These are phyloP conservation scores for Gonatopus flavifemur DNA, from an alignment of 1,140 invertebrate species.

Conservation along the genomic window DNA sequence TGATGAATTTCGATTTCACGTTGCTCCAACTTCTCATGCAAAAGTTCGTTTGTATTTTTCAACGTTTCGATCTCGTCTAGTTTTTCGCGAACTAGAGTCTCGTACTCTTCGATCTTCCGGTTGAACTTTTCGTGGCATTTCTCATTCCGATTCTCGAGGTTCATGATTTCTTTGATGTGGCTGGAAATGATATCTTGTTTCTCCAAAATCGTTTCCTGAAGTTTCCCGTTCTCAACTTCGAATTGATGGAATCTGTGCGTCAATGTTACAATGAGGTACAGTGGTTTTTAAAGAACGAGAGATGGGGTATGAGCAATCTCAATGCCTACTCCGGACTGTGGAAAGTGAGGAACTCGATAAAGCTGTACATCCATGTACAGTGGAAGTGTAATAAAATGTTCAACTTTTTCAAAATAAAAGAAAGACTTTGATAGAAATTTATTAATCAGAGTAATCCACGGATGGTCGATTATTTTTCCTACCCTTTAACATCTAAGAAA, in stretches of 20 bases:
- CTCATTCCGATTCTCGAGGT: slow-evolving; percentile 4
- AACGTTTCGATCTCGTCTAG: slow-evolving; percentile 13
- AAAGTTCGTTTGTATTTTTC: slow-evolving; percentile 14
- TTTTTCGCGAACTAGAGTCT: slow-evolving; percentile 10
- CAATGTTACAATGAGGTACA: no score
- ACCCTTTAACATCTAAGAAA: no score
- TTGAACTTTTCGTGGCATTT: slow-evolving; percentile 1
- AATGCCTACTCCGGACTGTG: no score
- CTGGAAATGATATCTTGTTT: slow-evolving; percentile 6
- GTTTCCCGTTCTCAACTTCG: slow-evolving; percentile 15
- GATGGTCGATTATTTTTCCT: no score
- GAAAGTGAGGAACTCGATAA: no score
- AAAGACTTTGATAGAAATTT: no score
- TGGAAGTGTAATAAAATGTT: no score
- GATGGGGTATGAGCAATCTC: no score
- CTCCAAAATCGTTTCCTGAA: slow-evolving; percentile 10
- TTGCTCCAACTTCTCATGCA: slow-evolving; percentile 13
- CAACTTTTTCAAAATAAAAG: no score
- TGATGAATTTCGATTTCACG: slow-evolving; percentile 10
- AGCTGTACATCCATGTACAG: no score
- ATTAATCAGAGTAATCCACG: no score
- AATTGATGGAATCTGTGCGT: slow-evolving; percentile 21
- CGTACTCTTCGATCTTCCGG: slow-evolving; percentile 1
- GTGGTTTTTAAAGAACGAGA: background rate
- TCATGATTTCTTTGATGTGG: slow-evolving; percentile 11